Base-by-base conservation (phyloP, 2,888 invertebrate species). In the Hypomecis atomaria region DNA sequence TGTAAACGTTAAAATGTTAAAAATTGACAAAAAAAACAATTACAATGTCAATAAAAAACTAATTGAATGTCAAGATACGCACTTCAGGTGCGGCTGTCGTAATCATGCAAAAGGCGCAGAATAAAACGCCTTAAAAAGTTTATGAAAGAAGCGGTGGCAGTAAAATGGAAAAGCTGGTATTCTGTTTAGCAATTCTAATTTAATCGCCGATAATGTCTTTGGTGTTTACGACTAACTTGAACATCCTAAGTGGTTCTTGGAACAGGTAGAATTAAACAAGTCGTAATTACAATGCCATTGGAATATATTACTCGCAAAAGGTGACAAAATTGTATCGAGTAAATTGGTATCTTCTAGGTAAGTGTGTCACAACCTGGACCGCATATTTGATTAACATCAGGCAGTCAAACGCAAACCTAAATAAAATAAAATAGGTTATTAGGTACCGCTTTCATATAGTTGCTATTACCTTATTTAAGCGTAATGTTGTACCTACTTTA, bases 171-270 rank as follows among this genome's bases (percentile, higher is more conserved):
- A 50, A 61, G 68, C 48, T 44, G 52, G 40, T 50, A 43, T 59
- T 56, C 37, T 61, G 61, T 69, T 75, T 72, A 71, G 72, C 75
- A 75, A 75, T 72, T 75, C 76, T 70, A 77, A 77, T 77, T 75
- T 71, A 72, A 77, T 77, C 75, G 76, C 76, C 69, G 71, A 67
- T 75, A 76, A 73, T 74, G 65, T 65, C 56, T 68, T 66, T 70
- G 66, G 69, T 67, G 71, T 65, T 59, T 68, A 67, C 53, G 48
- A 38, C 54, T 54, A 59, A 43, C 59, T 60, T 74, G 53, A 59
- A 55, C 63, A 50, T 6, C 55, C 40, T 40, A 11, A 62, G 49
- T 56, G 40, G 58, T 75, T 65, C 64, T 56, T 68, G 65, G 60
- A 67, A 59, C 60, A 58, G 63, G 49, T 65, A 47, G 60, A 71